These are phyloP conservation scores for Tetramorium alpestre DNA, from an alignment of 1,140 invertebrate genomes.

Conservation along the genomic window DNA sequence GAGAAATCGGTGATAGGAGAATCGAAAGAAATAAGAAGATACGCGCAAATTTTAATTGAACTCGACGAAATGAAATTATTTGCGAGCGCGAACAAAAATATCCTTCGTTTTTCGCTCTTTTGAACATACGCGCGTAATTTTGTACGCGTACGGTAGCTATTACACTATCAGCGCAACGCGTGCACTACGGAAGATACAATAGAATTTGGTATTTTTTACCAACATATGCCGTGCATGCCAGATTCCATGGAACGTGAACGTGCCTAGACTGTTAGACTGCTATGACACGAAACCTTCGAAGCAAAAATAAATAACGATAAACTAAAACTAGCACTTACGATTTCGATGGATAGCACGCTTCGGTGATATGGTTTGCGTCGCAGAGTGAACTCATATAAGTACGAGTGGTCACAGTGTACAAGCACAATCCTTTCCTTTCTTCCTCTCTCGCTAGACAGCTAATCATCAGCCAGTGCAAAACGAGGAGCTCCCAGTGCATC, in stretches of 20 bases:
- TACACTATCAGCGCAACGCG: not conserved
- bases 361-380: not conserved
- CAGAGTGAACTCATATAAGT: slow-evolving; percentile 19
- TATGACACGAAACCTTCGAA: not conserved
- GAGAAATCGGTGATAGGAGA: not conserved
- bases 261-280: not conserved
- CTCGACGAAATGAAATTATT: slow-evolving; percentile 52
- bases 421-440: not conserved
- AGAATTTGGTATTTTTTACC: slow-evolving; percentile 27
- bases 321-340: not conserved
- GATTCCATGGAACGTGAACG: not conserved
- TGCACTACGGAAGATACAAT: not conserved
- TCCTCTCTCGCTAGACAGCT: not conserved
- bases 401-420: not conserved
- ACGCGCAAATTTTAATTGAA: slow-evolving; percentile 62
- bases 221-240: not conserved
- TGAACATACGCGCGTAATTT: slow-evolving; percentile 43
- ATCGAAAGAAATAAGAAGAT: not conserved
- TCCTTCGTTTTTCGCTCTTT: slow-evolving; percentile 25
- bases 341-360: not conserved
- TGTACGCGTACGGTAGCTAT: not conserved
- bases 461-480: slow-evolving; percentile 13
- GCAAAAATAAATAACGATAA: not conserved
- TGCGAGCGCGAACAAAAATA: not conserved
- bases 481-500: slow-evolving; percentile 1